A percentile compares a stretch with the other conserved stretches of the same genome.
Evolutionary conservation across 2,888 invertebrate genomes (phyloP).

Genomic region (Drosophila putrida): DNA sequence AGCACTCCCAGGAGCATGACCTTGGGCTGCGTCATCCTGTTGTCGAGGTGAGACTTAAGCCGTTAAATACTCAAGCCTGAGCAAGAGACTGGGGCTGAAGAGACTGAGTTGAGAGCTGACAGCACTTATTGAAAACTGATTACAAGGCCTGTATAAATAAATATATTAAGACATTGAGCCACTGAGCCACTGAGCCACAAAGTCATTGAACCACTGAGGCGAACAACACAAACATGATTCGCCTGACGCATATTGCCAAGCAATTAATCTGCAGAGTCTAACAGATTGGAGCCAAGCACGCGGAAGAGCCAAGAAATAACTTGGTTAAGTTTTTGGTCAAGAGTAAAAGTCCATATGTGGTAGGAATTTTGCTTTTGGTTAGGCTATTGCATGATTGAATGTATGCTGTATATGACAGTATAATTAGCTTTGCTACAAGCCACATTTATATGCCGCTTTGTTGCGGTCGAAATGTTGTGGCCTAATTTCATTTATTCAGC

Average conservation of each 20-base stretch:
- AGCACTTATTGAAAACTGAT: slow-evolving; percentile 70
- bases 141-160: slow-evolving; percentile 43
- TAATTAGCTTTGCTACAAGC: slow-evolving; percentile 57
- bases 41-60: slow-evolving; percentile 36
- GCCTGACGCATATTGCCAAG: slow-evolving; percentile 61
- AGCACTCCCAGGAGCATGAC: slow-evolving; percentile 9
- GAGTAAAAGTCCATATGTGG: background rate
- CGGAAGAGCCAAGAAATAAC: slow-evolving; percentile 34
- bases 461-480: slow-evolving; percentile 16
- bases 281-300: slow-evolving; percentile 65
- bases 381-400: slow-evolving; percentile 27
- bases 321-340: slow-evolving; percentile 13
- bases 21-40: slow-evolving; percentile 4
- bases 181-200: slow-evolving; percentile 66
- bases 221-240: no score
- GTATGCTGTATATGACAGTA: slow-evolving; percentile 35
- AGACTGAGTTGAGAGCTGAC: slow-evolving; percentile 9
- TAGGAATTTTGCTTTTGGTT: background rate
- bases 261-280: slow-evolving; percentile 71
- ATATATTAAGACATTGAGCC: slow-evolving; percentile 44
- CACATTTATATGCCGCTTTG: slow-evolving; percentile 7
- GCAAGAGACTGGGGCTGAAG: slow-evolving; percentile 8
- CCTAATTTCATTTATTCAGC: slow-evolving; percentile 43
- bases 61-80: slow-evolving; percentile 42
- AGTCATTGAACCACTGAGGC: slow-evolving; percentile 46